A percentile compares a stretch with the other conserved stretches of the same genome.
These are phyloP conservation scores for Mugil cephalus DNA, from an alignment of 2,113 vertebrate genomes.

Conservation along the genomic window DNA sequence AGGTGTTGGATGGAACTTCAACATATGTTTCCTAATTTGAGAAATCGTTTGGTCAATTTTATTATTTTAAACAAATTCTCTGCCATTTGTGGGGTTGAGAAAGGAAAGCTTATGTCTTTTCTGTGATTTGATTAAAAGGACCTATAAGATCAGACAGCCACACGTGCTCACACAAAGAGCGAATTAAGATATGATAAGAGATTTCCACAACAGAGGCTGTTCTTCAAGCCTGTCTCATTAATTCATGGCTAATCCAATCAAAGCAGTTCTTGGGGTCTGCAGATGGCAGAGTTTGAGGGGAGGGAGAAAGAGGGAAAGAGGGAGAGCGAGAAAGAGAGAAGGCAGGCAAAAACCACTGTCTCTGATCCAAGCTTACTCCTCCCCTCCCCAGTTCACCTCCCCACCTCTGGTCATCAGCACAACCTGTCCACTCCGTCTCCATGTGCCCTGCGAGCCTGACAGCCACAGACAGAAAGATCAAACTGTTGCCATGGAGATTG, in stretches of 20 bases:
- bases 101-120: slow-evolving; percentile 7
- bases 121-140: slow-evolving; percentile 54
- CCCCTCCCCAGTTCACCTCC: slow-evolving; percentile 25
- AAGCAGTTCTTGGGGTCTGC: slow-evolving; percentile 76
- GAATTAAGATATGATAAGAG: slow-evolving; percentile 80
- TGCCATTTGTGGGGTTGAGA: slow-evolving; percentile 7
- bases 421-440: slow-evolving; percentile 81
- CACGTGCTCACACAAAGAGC: slow-evolving; percentile 66
- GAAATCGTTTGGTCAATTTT: neutral
- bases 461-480: slow-evolving; percentile 79
- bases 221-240: slow-evolving; percentile 82
- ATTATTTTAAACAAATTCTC: neutral
- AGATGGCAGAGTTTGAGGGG: slow-evolving; percentile 70
- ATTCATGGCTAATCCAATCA: slow-evolving; percentile 84
- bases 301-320: slow-evolving; percentile 6
- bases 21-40: neutral
- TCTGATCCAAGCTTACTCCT: slow-evolving; percentile 52
- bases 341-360: slow-evolving; percentile 43
- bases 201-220: slow-evolving; percentile 78
- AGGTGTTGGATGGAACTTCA: slow-evolving; percentile 22
- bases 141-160: slow-evolving; percentile 52
- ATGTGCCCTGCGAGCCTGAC: slow-evolving; percentile 73
- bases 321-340: slow-evolving; percentile 14
- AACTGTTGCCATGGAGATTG: slow-evolving; percentile 84
- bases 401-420: slow-evolving; percentile 75